Conservation (phyloP, 2,888 invertebrate genomes). For the Rotaria macrura region DNA sequence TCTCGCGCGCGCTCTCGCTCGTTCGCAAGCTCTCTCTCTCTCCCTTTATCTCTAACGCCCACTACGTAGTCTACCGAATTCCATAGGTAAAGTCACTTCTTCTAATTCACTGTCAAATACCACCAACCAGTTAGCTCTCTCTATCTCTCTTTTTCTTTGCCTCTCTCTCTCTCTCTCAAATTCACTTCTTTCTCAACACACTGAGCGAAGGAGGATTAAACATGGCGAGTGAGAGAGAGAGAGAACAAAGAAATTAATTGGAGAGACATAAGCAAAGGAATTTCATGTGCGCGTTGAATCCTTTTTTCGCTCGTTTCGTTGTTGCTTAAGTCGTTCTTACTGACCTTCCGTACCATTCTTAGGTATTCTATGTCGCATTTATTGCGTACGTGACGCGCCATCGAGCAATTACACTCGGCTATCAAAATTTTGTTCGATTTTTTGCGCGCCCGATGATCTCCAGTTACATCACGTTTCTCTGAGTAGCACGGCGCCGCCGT, state of each 20-base stretch:
- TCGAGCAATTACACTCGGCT: background rate
- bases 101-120: conserved; percentile 3
- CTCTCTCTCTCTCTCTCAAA: background rate
- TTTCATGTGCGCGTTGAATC: background rate
- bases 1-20: background rate
- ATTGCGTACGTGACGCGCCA: background rate
- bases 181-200: background rate
- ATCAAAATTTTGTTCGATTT: background rate
- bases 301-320: background rate
- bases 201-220: background rate
- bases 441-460: background rate
- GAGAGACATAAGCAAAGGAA: background rate
- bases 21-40: background rate
- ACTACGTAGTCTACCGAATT: background rate
- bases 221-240: background rate
- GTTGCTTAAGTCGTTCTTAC: background rate
- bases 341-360: background rate
- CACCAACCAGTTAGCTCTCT: background rate
- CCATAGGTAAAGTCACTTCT: background rate
- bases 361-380: background rate
- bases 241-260: background rate
- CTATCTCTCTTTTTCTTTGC: background rate
- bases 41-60: background rate
- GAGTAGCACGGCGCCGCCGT: background rate
- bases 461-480: background rate